phyloP scores from a whole-genome alignment of 2,113 vertebrate genomes.

The Gallinago paraguaiae region DNA sequence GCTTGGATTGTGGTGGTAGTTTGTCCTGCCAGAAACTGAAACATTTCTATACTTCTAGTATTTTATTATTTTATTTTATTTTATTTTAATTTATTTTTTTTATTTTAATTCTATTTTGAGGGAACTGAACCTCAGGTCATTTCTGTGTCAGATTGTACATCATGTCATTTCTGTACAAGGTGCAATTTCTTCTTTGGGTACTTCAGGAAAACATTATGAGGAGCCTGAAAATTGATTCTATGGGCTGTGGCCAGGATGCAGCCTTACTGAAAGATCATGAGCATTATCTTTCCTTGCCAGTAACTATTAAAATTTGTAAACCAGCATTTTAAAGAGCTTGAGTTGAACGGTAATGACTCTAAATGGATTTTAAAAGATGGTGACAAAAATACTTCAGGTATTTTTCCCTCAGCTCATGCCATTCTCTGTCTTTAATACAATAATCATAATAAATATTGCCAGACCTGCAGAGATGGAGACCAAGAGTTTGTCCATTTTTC shows the following conservation, averaged over 20 bases:
- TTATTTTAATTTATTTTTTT: not conserved
- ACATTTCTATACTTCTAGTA: not conserved
- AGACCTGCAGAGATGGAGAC: not conserved
- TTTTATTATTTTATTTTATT: not conserved
- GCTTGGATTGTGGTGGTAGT: not conserved
- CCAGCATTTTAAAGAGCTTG: not conserved
- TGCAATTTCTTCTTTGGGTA: not conserved
- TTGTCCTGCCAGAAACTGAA: not conserved
- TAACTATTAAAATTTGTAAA: constrained; percentile 14
- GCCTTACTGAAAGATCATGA: not conserved
- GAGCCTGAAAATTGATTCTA: not conserved
- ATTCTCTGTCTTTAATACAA: not conserved
- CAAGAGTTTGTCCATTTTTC: not conserved
- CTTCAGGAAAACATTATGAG: not conserved
- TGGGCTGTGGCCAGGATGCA: not conserved
- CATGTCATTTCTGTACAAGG: not conserved
- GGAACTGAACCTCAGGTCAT: not conserved
- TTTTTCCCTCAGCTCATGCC: not conserved
- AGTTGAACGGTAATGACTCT: not conserved
- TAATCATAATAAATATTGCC: not conserved
- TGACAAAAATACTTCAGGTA: not conserved
- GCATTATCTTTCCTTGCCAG: not conserved
- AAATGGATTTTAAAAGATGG: not conserved
- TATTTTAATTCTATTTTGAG: not conserved
- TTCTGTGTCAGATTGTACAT: not conserved